Conservation (phyloP, 2,113 vertebrate genomes). For the Cyphomyrus discorhynchus region DNA sequence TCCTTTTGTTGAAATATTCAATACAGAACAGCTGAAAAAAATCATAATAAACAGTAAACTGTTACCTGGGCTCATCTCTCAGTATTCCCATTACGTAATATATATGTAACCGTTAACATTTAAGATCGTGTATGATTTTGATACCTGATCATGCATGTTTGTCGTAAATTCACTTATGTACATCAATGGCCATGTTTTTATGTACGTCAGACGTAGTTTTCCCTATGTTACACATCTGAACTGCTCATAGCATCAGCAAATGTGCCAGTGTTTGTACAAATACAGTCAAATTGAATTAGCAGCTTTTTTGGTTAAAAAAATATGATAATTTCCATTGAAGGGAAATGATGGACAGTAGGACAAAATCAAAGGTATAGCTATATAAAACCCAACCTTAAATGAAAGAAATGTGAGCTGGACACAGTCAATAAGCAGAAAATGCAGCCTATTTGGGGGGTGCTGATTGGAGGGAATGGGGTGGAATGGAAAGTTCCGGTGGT, state of each 20-base stretch:
- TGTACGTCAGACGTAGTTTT: neutral
- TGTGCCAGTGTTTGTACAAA: neutral
- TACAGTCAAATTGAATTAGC: neutral
- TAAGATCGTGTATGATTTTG: neutral
- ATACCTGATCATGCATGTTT: neutral
- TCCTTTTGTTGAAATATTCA: neutral
- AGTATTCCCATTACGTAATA: neutral
- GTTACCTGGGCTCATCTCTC: neutral
- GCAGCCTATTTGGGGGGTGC: neutral
- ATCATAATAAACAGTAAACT: neutral
- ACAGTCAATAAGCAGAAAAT: neutral
- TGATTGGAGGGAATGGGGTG: neutral
- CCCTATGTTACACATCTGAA: neutral
- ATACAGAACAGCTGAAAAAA: neutral
- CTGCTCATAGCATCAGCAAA: neutral
- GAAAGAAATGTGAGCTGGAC: slow-evolving; percentile 12
- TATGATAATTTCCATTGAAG: neutral
- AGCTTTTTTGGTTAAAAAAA: neutral
- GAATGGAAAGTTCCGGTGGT: slow-evolving; percentile 17
- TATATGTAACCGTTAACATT: neutral
- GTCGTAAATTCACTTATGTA: neutral
- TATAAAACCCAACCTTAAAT: neutral
- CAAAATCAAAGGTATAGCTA: neutral
- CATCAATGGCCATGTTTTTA: neutral
- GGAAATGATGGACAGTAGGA: neutral